A percentile compares a stretch with the other conserved stretches of the same genome.
Conservation (phyloP, 2,113 vertebrate species). For the Dermatemys mawii region DNA sequence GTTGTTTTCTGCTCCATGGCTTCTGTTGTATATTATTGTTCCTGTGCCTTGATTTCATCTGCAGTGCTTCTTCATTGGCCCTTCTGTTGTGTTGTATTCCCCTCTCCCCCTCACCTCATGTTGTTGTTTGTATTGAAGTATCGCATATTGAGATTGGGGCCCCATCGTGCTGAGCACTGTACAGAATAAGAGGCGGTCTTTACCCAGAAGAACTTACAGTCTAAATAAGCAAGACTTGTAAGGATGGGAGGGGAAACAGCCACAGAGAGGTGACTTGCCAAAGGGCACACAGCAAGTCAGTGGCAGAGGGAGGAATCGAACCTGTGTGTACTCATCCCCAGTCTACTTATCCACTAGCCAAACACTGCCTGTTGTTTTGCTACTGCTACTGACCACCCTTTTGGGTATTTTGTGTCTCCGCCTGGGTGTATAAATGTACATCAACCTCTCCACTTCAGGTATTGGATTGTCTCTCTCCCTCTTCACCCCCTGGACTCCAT, state of each 20-base stretch:
- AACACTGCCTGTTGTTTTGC: background rate
- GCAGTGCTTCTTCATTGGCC: background rate
- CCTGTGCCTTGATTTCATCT: background rate
- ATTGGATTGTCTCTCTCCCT: background rate
- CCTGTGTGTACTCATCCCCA: too few species aligned
- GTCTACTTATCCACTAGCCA: background rate
- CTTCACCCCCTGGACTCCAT: background rate
- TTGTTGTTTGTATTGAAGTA: background rate
- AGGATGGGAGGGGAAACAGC: background rate
- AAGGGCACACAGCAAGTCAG: background rate
- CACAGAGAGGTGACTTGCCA: background rate
- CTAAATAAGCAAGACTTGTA: constrained; percentile 26
- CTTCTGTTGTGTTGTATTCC: background rate
- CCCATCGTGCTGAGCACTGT: constrained; percentile 38
- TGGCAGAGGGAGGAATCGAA: background rate
- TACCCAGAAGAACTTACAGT: constrained; percentile 32
- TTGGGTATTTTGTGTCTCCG: background rate
- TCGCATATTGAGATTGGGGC: background rate
- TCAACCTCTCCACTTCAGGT: background rate
- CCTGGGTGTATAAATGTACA: background rate
- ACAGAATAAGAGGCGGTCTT: background rate
- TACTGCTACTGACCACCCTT: background rate
- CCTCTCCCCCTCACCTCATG: background rate
- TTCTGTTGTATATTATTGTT: background rate
- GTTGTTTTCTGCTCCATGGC: background rate